Base-by-base conservation (phyloP, 1,140 invertebrate genomes). In the Papilio helenus region DNA sequence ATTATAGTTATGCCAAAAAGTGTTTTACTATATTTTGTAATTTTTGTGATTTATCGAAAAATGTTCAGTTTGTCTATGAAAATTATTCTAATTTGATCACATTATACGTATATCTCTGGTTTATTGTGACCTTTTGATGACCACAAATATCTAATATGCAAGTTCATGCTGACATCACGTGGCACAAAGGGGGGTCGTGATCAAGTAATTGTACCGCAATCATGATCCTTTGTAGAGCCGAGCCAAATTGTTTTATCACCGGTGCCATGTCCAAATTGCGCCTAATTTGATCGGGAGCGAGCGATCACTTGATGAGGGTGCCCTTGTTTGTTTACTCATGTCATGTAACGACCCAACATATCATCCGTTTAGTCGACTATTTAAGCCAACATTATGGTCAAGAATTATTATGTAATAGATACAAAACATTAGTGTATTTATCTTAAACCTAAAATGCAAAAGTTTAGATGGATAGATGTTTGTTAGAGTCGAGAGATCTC, bases 171-270 rank as follows among this genome's bases (percentile, higher is more conserved):
- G 61, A 68, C 29, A 12, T 29, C 26, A 26, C 23, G 12, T 18
- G 61, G 26, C 61, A 29, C 23, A 7, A 68, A 68, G 61, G 23
- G 72, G 72, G 72, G 20, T 44, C 72, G 72, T 74, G 42, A 74
- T 74, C 39, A 74, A 2, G 42, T 49, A 74, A 74, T 74, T 74
- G 39, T 7, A 74, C 18, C n/a, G 20, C 72, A 46, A 49, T 72
- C 72, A 74, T 20, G 44, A 16, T 51, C 72, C 72, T 74, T 74
- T 74, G 44, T 74, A 49, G 20, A 51, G 20, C 72, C 72, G 72
- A 49, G 44, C 9, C 23, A 51, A 74, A 74, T 74, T 74, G 72
- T 74, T 74, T 73, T 74, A 74, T 74, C 72, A 74, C 44, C 42
- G 72, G 42, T 49, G 20, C 42, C 72, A 46, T 74, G 72, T 14